These are phyloP conservation scores for Callaeas wilsoni DNA, from an alignment of 2,113 vertebrate genomes.

Conservation along the genomic window DNA sequence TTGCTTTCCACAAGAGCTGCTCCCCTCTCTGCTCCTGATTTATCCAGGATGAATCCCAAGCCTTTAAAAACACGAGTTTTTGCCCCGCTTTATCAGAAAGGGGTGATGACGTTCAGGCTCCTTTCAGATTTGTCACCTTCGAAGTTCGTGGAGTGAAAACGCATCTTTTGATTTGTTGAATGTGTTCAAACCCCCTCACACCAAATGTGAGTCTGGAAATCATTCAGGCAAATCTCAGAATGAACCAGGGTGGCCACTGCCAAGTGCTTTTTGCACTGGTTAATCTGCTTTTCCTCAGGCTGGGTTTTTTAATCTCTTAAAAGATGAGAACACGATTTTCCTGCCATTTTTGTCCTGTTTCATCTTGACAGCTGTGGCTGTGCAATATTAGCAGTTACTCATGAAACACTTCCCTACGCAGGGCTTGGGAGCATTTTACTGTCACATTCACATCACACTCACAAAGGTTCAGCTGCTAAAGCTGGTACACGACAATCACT, in stretches of 20 bases:
- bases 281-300: neutral
- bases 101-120: neutral
- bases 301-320: neutral
- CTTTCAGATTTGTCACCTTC: neutral
- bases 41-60: neutral
- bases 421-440: neutral
- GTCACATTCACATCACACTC: neutral
- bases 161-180: neutral
- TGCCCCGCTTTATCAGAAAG: neutral
- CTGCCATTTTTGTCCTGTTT: neutral
- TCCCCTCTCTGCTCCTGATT: neutral
- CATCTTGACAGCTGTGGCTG: neutral
- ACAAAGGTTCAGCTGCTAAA: neutral
- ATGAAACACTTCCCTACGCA: neutral
- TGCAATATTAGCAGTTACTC: neutral
- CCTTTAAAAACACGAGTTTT: neutral
- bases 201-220: neutral
- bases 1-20: neutral
- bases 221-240: neutral
- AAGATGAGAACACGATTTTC: neutral
- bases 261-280: neutral
- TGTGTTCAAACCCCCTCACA: neutral
- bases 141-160: neutral
- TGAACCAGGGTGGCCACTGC: neutral
- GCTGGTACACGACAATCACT: neutral